Conservation (phyloP, 1,140 invertebrate species). For the Cotesia vestalis region DNA sequence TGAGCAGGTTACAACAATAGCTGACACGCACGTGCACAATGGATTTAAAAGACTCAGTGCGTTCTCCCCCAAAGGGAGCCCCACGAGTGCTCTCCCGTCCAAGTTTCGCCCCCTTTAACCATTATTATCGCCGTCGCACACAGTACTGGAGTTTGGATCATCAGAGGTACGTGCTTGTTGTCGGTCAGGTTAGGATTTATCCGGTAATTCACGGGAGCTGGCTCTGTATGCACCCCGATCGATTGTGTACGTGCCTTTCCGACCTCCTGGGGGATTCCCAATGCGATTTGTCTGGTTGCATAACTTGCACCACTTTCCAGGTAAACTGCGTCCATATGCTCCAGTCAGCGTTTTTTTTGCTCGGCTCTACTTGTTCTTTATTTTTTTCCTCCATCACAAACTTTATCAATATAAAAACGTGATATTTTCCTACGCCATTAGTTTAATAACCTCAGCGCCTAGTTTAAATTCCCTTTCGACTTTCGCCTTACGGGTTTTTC, state of each 20-base stretch:
- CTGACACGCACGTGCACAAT: slow-evolving; percentile 2
- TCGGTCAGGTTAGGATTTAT: slow-evolving; percentile 25
- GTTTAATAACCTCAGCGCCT: too few relatives aligned
- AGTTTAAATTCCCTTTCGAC: too few relatives aligned
- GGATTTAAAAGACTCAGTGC: not conserved
- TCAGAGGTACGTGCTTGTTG: not conserved
- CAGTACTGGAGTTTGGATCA: not conserved
- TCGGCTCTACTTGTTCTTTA: not conserved
- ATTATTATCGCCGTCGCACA: slow-evolving; percentile 7
- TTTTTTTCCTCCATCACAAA: not conserved
- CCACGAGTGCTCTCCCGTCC: not conserved
- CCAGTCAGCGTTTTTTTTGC: too few relatives aligned
- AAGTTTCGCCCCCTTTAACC: not conserved
- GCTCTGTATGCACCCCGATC: not conserved
- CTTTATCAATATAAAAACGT: too few relatives aligned
- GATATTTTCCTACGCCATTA: too few relatives aligned
- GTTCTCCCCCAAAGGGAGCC: not conserved
- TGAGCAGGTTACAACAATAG: slow-evolving; percentile 7
- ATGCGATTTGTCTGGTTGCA: not conserved
- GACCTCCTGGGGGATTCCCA: not conserved
- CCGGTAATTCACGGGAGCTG: slow-evolving; percentile 7
- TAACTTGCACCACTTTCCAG: slow-evolving; percentile 1
- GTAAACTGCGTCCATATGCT: not conserved
- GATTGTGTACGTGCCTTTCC: slow-evolving; percentile 8
- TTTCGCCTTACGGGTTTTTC: too few relatives aligned